Base-by-base conservation (phyloP, 92 coral and sea anemone species). In the Chrysogorgia sp. region DNA sequence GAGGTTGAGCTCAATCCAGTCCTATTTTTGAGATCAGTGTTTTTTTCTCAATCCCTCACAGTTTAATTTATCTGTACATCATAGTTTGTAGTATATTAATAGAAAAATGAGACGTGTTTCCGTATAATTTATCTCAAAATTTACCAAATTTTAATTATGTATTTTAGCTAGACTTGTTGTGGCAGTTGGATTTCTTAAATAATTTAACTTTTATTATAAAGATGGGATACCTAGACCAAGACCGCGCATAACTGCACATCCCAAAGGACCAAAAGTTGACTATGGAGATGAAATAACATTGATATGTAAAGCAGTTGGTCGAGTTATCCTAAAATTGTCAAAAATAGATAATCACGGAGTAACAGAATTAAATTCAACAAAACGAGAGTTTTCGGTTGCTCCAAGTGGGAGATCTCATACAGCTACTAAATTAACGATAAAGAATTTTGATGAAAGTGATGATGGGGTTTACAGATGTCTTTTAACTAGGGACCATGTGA, bases 381-480 rank as follows among this genome's bases (percentile, higher is more conserved):
- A 37, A 37, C 12, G 6, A 2, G 2, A 47, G 53, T 2, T 2
- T 15, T 6, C 10, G 2, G 15, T 12, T 7, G 2, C n/a, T 7
- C 10, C n/a, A 6, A 15, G 53, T 47, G 53, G 53, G n/a, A 6
- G 15, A 31, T 19, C 2, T 45, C 37, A 69, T 28, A 69, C 76
- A 45, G 30, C 1, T 23, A 2, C 34, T 23, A 22, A 3, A 49
- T 63, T 74, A 48, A 13, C 71, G 0, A 71, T 77, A 20, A 40
- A 50, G 58, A 60, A 48, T 19, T 60, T 74, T 34, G 33, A 8
- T 30, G 23, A 61, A 6, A 26, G 52, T 35, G 77, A 78, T 53
- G 21, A 40, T 23, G 67, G 76, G 0, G 37, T 26, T 23, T 69
- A 69, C 23, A 43, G 20, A 22, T 77, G 86, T 29, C 50, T 34